These are phyloP conservation scores for Pyrgilauda ruficollis DNA, from an alignment of 2,113 vertebrate genomes.

Conservation along the genomic window DNA sequence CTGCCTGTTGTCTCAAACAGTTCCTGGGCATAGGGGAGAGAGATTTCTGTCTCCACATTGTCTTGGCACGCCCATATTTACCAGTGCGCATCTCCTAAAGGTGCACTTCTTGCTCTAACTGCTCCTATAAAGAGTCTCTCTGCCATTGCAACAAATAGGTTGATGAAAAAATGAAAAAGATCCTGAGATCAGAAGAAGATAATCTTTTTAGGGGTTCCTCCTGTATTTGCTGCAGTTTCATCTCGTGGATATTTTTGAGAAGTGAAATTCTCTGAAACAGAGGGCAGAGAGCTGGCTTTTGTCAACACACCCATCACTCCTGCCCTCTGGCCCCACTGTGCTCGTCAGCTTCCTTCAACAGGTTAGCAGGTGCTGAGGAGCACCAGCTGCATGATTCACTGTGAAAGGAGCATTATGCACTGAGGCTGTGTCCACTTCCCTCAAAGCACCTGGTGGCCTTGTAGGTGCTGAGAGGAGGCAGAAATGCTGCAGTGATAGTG, in stretches of 20 bases:
- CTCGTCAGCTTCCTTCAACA: neutral
- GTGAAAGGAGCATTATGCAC: neutral
- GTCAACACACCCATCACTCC: neutral
- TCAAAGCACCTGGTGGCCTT: neutral
- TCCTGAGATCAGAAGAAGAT: neutral
- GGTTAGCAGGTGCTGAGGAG: neutral
- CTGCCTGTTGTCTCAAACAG: neutral
- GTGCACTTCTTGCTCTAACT: neutral
- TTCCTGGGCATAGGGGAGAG: neutral
- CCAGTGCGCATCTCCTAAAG: neutral
- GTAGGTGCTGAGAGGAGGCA: neutral
- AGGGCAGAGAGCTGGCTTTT: neutral
- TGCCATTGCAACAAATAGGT: neutral
- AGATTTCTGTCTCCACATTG: neutral
- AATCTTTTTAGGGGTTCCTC: neutral
- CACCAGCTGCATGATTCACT: neutral
- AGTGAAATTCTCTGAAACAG: neutral
- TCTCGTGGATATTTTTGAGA: fast-evolving
- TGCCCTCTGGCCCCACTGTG: fast-evolving
- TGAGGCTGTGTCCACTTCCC: neutral
- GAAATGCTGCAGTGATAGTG: neutral
- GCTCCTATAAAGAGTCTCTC: neutral
- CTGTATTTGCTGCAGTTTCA: neutral
- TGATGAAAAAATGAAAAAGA: neutral
- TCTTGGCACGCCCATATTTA: neutral